Evolutionary conservation across 2,113 vertebrate species (phyloP).

Genomic region (Capreolus pygargus): DNA sequence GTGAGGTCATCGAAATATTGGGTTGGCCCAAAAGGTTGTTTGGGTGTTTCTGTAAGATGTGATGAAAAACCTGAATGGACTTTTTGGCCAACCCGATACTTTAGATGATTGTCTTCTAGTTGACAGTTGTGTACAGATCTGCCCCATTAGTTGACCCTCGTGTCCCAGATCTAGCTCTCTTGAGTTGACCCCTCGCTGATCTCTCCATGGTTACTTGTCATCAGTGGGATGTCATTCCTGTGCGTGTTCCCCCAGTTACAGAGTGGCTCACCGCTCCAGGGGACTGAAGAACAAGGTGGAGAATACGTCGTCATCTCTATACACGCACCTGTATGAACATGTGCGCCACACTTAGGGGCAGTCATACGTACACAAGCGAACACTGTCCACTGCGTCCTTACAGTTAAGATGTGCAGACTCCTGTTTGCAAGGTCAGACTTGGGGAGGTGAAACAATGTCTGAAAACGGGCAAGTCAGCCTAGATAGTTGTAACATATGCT

Average conservation of each 20-base stretch:
- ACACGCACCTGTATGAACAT: accelerated
- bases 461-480: neutral
- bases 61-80: neutral
- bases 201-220: neutral
- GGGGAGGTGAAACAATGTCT: neutral
- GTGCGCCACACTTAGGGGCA: neutral
- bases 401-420: neutral
- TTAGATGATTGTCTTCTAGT: neutral
- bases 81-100: neutral
- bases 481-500: neutral
- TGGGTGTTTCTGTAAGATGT: neutral
- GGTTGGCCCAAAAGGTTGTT: neutral
- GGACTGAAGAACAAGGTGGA: neutral
- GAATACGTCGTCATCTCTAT: no score
- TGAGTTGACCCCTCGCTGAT: neutral
- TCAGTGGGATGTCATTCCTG: no score
- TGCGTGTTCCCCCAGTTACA: neutral
- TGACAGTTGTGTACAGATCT: neutral
- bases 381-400: neutral
- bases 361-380: neutral
- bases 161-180: neutral
- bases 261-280: neutral
- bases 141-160: accelerated
- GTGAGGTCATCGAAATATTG: neutral
- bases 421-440: neutral